A percentile compares a stretch with the other conserved stretches of the same genome.
Conservation (phyloP, 2,113 vertebrate genomes). For the Prietella phreatophila region DNA sequence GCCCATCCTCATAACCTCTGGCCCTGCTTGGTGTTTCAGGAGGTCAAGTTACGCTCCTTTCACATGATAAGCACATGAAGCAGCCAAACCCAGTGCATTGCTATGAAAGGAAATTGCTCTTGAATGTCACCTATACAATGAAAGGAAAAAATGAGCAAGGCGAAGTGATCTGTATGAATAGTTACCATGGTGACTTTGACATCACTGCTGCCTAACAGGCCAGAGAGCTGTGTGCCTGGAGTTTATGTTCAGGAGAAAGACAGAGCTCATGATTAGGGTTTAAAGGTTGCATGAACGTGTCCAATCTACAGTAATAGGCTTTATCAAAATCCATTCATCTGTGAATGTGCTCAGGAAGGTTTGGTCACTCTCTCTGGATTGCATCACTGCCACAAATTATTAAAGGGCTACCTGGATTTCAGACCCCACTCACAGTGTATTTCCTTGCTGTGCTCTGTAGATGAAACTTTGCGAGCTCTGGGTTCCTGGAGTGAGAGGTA, state of each 20-base stretch:
- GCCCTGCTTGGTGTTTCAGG: conserved; percentile 4
- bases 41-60: conserved; percentile 33
- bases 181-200: conserved; percentile 69
- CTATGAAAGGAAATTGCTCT: conserved; percentile 29
- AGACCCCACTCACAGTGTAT: conserved; percentile 1
- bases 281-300: conserved; percentile 1
- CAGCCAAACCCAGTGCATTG: background rate
- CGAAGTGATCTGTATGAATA: conserved; percentile 58
- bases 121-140: conserved; percentile 60
- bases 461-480: background rate
- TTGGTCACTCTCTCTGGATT: background rate
- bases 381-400: background rate
- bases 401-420: background rate
- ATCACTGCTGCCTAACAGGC: conserved; percentile 54
- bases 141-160: conserved; percentile 52
- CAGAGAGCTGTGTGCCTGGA: conserved; percentile 25
- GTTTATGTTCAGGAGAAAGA: conserved; percentile 23
- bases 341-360: background rate
- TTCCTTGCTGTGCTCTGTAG: background rate
- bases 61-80: conserved; percentile 28
- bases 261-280: conserved; percentile 12
- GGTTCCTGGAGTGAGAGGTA: background rate
- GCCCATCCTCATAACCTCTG: conserved; percentile 14
- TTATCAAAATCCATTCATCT: background rate
- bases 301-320: background rate